A percentile compares a stretch with the other conserved stretches of the same genome.
Conservation (phyloP, 2,888 invertebrate species). For the Ischnus inquisitorius region DNA sequence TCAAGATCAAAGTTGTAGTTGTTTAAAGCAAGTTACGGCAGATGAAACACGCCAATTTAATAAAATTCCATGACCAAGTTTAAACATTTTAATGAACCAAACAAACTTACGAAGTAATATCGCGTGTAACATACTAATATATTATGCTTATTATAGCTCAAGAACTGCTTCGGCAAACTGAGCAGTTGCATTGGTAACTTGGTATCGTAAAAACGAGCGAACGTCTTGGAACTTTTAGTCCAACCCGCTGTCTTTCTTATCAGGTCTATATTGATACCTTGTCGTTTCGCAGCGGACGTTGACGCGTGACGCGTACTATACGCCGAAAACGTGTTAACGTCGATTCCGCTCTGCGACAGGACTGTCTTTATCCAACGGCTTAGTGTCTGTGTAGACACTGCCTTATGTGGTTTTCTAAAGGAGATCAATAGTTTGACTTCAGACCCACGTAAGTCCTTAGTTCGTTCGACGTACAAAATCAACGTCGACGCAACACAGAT, state of each 20-base stretch:
- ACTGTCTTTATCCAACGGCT: constrained; percentile 63
- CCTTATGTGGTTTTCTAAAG: constrained; percentile 54
- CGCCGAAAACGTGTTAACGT: constrained; percentile 42
- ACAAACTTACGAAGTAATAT: no score
- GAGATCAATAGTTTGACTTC: constrained; percentile 53
- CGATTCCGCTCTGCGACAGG: constrained; percentile 17
- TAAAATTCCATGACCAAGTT: no score
- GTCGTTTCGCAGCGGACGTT: constrained; percentile 41
- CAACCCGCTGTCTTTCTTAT: constrained; percentile 66
- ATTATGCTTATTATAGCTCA: no score
- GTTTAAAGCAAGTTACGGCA: no score
- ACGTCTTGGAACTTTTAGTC: constrained; percentile 51
- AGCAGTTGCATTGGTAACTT: no score
- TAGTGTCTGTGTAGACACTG: constrained; percentile 45
- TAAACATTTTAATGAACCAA: no score
- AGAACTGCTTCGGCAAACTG: no score
- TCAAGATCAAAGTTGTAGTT: no score
- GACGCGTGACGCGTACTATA: constrained; percentile 70
- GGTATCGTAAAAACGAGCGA: constrained; percentile 16
- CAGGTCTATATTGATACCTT: background rate
- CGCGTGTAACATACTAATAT: no score
- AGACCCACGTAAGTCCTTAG: constrained; percentile 29
- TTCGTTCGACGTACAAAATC: constrained; percentile 52
- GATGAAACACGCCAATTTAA: no score
- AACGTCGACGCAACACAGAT: constrained; percentile 54